Base-by-base conservation (phyloP, 2,888 invertebrate species). In the Sinopyrophorus schimmeli region DNA sequence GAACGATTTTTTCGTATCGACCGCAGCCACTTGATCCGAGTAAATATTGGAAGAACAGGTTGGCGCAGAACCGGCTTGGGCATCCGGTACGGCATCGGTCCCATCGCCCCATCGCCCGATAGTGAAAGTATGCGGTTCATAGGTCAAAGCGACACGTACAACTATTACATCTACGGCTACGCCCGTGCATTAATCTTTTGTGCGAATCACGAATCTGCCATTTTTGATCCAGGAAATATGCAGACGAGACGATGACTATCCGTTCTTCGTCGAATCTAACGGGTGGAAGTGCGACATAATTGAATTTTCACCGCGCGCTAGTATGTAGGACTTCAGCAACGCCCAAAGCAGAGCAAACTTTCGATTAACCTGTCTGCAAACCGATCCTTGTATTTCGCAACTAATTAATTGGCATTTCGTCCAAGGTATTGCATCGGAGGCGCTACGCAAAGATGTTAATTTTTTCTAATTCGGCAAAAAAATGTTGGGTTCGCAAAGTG, bases 301-400 rank as follows among this genome's bases (percentile, higher is more conserved):
- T 26, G 11, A 5, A 17, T 20, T 31, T 32, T 20, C 6, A 30
- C 32, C 32, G 31, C 31, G 16, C 17, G 41, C 17, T 17, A 43
- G 17, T 28, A 46, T 46, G 46, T 46, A 28, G 46, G 46, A 18
- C 38, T 46, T 46, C 30, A 23, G 46, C 16, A 31, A 23, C 35
- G 30, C 39, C 20, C 14, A 32, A 39, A 47, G 38, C 47, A 40
- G 42, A 46, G 51, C 54, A 50, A 34, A 57, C 52, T 54, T 58
- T 50, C 55, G 52, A 54, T 47, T 24, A 57, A 57, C 55, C 54
- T 55, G 58, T 59, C 55, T 41, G 34, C 18, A 24, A 35, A 57
- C 55, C 60, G 54, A 60, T 60, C 61, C 57, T 57, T 58, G 30
- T 53, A 53, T 61, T 60, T 61, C 59, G 50, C 53, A 61, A 61